A percentile compares a stretch with the other conserved stretches of the same genome.
phyloP scores from a whole-genome alignment of 2,113 vertebrate species.

The Entomyzon cyanotis region DNA sequence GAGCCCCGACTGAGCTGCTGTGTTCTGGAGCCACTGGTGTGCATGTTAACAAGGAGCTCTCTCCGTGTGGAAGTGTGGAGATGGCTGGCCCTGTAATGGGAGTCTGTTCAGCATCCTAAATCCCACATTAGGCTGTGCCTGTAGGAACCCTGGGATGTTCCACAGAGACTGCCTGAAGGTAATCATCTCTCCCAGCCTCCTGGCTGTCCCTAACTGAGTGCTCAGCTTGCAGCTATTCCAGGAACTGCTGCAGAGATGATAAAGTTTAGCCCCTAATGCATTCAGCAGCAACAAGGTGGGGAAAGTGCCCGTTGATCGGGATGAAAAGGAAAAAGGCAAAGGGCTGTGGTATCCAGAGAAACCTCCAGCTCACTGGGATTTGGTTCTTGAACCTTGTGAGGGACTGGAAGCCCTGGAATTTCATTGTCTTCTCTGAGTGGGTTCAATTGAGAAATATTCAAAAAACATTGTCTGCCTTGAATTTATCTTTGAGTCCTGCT shows the following conservation, averaged over 20 bases:
- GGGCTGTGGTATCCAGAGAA: neutral
- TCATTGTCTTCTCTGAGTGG: neutral
- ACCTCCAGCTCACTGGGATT: neutral
- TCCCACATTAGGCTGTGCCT: constrained; percentile 32
- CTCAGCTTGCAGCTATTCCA: neutral
- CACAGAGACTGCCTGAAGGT: neutral
- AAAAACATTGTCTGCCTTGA: neutral
- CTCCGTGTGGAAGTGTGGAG: neutral
- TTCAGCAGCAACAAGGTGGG: neutral
- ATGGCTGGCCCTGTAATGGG: neutral
- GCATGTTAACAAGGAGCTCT: constrained; percentile 44
- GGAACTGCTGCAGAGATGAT: neutral
- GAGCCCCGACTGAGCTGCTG: constrained; percentile 22
- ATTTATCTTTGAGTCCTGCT: neutral
- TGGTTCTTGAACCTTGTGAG: neutral
- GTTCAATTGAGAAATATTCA: neutral
- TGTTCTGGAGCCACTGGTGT: neutral
- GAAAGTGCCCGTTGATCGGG: neutral
- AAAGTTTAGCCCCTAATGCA: neutral
- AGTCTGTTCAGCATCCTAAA: constrained; percentile 41
- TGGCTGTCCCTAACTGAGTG: neutral
- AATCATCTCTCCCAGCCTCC: constrained; percentile 21
- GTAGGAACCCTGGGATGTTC: constrained; percentile 9
- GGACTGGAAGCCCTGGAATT: neutral
- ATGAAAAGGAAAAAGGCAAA: neutral